A percentile compares a stretch with the other conserved stretches of the same genome.
Evolutionary conservation across 2,113 vertebrate species (phyloP).

Genomic region (Porphyrio hochstetteri): DNA sequence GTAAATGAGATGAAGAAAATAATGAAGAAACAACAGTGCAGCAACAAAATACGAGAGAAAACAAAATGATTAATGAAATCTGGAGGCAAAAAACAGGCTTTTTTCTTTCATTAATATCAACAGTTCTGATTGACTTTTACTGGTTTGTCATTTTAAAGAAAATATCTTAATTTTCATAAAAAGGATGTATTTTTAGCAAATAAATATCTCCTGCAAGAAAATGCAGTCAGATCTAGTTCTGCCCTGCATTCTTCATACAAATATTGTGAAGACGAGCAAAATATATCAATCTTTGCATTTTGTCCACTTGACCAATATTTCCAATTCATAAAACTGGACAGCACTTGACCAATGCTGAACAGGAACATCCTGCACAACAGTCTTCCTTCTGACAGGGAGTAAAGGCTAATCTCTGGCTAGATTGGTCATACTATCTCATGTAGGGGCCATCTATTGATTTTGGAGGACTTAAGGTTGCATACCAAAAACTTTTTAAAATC

Average conservation of each 20-base stretch:
- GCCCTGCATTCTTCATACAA: neutral
- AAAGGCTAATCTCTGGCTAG: neutral
- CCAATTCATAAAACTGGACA: neutral
- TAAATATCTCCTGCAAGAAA: neutral
- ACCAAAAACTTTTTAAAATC: neutral
- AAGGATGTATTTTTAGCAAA: neutral
- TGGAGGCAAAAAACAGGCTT: neutral
- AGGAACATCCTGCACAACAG: fast-evolving
- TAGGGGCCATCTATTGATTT: neutral
- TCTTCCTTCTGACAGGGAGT: neutral
- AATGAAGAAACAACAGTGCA: neutral
- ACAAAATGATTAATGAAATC: neutral
- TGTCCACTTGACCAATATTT: neutral
- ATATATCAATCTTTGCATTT: neutral
- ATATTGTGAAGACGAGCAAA: neutral
- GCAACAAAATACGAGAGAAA: neutral
- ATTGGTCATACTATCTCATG: neutral
- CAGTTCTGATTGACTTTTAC: neutral
- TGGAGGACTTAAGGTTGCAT: neutral
- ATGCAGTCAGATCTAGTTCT: neutral
- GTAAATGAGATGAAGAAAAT: neutral
- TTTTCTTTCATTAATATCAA: neutral
- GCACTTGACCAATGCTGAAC: fast-evolving
- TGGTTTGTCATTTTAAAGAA: neutral
- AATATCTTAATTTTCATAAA: neutral